phyloP scores from a whole-genome alignment of 2,888 invertebrate genomes.

The Cryptus viduatorius region DNA sequence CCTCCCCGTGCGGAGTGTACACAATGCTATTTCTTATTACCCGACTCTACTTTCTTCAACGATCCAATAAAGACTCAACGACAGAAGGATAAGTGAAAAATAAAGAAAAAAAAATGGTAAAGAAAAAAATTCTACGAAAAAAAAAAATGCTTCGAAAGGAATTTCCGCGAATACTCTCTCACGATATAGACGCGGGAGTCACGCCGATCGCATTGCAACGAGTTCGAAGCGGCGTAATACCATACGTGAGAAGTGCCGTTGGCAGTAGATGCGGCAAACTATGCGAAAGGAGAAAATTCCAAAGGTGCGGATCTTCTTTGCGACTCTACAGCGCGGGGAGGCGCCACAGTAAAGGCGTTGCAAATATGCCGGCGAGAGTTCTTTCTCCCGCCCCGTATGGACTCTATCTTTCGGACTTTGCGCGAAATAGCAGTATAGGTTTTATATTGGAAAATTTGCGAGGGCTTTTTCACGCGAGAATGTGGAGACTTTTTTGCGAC shows the following conservation, averaged over 20 bases:
- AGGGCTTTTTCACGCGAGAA: neutral
- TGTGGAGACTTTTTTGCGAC: neutral
- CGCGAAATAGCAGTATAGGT: slow-evolving; percentile 36
- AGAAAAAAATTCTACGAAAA: slow-evolving; percentile 45
- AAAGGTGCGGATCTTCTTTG: slow-evolving; percentile 43
- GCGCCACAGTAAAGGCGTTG: slow-evolving; percentile 5
- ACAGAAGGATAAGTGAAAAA: slow-evolving; percentile 27
- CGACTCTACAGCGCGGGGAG: neutral
- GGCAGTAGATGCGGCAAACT: slow-evolving; percentile 50
- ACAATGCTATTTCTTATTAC: slow-evolving; percentile 28
- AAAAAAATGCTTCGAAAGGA: slow-evolving; percentile 36
- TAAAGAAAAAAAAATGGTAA: slow-evolving; percentile 8
- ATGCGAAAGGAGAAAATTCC: slow-evolving; percentile 60
- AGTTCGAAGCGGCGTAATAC: slow-evolving; percentile 32
- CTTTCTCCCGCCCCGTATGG: neutral
- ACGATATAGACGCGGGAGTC: neutral
- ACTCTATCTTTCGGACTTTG: neutral
- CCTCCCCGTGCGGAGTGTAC: neutral
- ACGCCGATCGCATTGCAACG: slow-evolving; percentile 10
- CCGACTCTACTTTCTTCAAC: neutral
- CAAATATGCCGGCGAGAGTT: slow-evolving; percentile 49
- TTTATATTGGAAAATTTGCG: slow-evolving; percentile 56
- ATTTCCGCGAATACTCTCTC: slow-evolving; percentile 38
- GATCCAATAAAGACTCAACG: slow-evolving; percentile 29
- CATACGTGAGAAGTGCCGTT: slow-evolving; percentile 57